Percentiles rank a stretch among this genome's conserved stretches.
Evolutionary conservation across 2,113 vertebrate genomes (phyloP).

Genomic region (Carassius gibelio): DNA sequence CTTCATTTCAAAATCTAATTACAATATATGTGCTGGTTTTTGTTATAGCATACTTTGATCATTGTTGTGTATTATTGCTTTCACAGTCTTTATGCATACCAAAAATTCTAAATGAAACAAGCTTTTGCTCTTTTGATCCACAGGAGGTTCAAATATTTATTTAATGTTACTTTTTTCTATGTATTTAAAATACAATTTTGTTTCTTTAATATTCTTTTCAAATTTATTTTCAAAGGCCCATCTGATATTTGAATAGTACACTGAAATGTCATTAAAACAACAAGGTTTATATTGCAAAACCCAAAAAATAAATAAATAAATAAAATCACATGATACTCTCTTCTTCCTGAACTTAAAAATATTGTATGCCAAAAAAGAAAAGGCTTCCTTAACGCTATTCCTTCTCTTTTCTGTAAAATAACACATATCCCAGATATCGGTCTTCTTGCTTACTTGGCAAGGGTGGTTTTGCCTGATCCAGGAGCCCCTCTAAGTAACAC

Average conservation of each 20-base stretch:
- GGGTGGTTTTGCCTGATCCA: constrained; percentile 93
- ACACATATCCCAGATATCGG: background rate
- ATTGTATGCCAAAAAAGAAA: background rate
- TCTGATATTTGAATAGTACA: background rate
- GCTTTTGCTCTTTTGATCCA: background rate
- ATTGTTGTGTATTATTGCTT: background rate
- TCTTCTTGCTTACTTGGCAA: constrained; percentile 83
- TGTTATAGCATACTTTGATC: background rate
- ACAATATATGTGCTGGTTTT: background rate
- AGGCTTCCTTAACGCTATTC: background rate
- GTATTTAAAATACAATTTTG: background rate
- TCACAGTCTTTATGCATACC: background rate
- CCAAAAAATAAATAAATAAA: background rate
- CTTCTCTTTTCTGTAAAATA: background rate
- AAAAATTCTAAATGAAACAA: background rate
- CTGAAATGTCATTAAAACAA: background rate
- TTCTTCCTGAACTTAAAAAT: background rate
- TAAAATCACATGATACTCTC: background rate
- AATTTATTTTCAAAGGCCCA: background rate
- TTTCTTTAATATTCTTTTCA: background rate
- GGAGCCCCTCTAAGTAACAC: constrained; percentile 93
- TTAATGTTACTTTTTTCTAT: background rate
- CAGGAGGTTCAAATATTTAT: background rate
- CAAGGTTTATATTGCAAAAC: background rate
- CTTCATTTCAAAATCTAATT: background rate